These are phyloP conservation scores for Scolopax bukidnonensis DNA, from an alignment of 2,797 vertebrate species.

Conservation along the genomic window DNA sequence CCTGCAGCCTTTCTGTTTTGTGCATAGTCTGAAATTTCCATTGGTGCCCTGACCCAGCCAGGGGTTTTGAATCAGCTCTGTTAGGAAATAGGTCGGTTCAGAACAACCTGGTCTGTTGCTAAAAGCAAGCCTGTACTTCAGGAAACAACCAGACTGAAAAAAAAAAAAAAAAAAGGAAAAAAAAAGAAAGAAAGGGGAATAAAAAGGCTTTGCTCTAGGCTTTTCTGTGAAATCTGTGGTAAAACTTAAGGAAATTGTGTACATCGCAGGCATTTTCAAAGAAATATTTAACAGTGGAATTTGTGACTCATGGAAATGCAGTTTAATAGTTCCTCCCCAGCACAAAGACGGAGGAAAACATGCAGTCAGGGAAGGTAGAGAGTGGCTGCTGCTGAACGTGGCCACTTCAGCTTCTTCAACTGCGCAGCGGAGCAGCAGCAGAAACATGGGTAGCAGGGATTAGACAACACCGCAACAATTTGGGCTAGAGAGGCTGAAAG, in stretches of 20 bases:
- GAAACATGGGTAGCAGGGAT: background rate
- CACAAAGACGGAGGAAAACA: background rate
- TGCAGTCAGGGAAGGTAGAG: background rate
- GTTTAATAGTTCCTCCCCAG: background rate
- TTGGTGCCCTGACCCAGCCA: background rate
- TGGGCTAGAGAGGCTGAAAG: background rate
- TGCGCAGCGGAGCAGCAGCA: background rate
- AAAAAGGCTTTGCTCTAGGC: background rate
- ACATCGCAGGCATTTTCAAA: background rate
- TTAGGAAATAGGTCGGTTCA: background rate
- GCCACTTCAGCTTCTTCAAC: background rate
- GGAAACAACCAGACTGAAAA: background rate
- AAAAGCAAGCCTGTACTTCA: constrained; percentile 41
- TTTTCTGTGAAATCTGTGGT: background rate
- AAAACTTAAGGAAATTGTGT: constrained; percentile 14
- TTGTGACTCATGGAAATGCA: constrained; percentile 2
- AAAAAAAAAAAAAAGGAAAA: background rate
- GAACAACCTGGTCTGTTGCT: background rate
- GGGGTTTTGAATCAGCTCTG: background rate
- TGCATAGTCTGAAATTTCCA: constrained; percentile 22
- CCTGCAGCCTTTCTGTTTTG: background rate
- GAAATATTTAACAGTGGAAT: background rate
- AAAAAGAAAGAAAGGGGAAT: background rate
- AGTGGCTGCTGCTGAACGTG: rapidly evolving
- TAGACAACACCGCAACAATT: background rate